phyloP scores from a whole-genome alignment of 1,140 invertebrate genomes.

The Choristoneura fumiferana region DNA sequence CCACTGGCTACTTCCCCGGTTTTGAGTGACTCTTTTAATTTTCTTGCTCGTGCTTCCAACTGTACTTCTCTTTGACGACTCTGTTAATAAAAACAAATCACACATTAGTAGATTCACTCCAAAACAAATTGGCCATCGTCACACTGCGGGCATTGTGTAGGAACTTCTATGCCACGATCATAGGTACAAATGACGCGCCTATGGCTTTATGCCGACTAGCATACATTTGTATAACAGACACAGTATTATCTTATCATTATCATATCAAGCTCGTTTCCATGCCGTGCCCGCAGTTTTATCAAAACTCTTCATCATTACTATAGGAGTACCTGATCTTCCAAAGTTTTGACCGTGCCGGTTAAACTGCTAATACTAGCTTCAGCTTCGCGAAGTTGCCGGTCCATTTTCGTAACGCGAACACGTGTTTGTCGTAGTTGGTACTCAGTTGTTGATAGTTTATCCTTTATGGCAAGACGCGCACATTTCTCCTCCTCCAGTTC shows the following conservation, averaged over 20 bases:
- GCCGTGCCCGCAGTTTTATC: no score
- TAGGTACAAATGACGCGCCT: no score
- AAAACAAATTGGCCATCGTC: no score
- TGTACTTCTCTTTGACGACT: conserved; percentile 63
- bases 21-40: conserved; percentile 65
- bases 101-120: background rate
- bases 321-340: conserved; percentile 67
- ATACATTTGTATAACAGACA: no score
- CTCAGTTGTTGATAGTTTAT: conserved; percentile 56
- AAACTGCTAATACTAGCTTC: conserved; percentile 64
- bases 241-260: no score
- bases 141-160: no score
- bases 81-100: conserved; percentile 30
- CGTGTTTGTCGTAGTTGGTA: conserved; percentile 50
- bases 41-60: conserved; percentile 62
- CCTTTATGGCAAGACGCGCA: conserved; percentile 42
- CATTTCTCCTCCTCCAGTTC: conserved; percentile 58
- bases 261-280: no score
- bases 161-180: no score
- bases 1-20: conserved; percentile 61
- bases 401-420: conserved; percentile 59
- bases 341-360: conserved; percentile 60
- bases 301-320: no score
- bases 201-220: no score
- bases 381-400: conserved; percentile 60